Base-by-base conservation (phyloP, 2,888 invertebrate genomes). In the Syrphus vitripennis region DNA sequence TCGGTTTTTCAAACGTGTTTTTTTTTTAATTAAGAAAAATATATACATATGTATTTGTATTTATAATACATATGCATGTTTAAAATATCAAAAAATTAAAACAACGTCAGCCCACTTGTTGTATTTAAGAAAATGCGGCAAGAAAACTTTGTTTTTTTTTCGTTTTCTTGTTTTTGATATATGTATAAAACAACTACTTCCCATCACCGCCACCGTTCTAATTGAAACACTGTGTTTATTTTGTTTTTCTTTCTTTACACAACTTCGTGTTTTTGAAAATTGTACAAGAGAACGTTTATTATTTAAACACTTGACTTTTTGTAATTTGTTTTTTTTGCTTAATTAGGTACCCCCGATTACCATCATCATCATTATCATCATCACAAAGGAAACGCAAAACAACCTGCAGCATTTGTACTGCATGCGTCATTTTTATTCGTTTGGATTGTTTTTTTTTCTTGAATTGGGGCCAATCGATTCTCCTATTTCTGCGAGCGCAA, bases 381-480 rank as follows among this genome's bases (percentile, higher is more conserved):
- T 50, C 16, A 59, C 63, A 78, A 77, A 69, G 69, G 45, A 83
- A 72, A 83, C 31, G 29, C 67, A 53, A 67, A 67, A 76, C 76
- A 82, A 78, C 77, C 77, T 82, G 78, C 80, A 70, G 42, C 57
- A 70, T 63, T 55, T 26, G 19, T 24, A 42, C 24, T 29, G 69
- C 69, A 70, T 86, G 86, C 86, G 86, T 86, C 86, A 86, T 86
- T 70, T 55, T 59, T 37, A 59, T 63, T 83, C 74, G 55, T 74
- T 74, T 70, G 55, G 63, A 55, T 74, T 59, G 9, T 34, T 6
- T 19, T 59, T 10, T 16, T 42, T 74, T 76, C 55, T 82, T 77
- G 63, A 86, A 86, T 86, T 86, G 81, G 48, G 86, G 86, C 81
- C 86, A 78, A 86, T 82, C 86, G 82, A 86, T 78, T 82, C 63